A percentile compares a stretch with the other conserved stretches of the same genome.
Conservation (phyloP, 2,797 vertebrate genomes). For the Crax fasciolata region DNA sequence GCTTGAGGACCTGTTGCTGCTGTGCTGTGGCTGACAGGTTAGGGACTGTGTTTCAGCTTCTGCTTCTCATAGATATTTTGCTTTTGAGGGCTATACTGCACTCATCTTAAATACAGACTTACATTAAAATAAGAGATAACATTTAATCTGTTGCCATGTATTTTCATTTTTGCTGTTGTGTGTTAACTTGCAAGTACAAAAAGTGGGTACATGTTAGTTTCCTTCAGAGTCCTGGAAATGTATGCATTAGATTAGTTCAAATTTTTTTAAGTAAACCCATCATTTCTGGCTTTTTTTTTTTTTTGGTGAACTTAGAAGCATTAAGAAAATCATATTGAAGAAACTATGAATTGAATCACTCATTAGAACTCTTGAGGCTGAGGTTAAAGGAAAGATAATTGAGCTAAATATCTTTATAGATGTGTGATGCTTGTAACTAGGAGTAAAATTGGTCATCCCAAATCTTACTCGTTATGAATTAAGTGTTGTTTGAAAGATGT, state of each 20-base stretch:
- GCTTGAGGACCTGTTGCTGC: not conserved
- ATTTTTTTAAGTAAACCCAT: not conserved
- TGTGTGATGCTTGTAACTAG: not conserved
- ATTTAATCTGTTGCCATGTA: not conserved
- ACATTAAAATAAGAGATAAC: not conserved
- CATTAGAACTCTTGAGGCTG: not conserved
- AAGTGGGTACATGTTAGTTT: not conserved
- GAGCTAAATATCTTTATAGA: not conserved
- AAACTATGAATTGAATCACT: not conserved
- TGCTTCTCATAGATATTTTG: not conserved
- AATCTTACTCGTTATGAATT: not conserved
- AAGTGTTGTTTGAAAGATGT: not conserved
- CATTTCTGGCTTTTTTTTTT: not conserved
- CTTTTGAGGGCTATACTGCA: not conserved
- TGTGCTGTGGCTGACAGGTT: not conserved
- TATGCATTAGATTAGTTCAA: not conserved
- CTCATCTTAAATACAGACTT: not conserved
- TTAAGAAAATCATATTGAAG: fast-evolving
- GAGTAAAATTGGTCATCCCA: not conserved
- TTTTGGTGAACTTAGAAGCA: not conserved
- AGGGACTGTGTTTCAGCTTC: not conserved
- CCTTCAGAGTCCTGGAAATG: not conserved
- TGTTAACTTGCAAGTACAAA: not conserved
- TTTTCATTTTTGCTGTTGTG: not conserved
- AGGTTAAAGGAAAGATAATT: not conserved